These are phyloP conservation scores for Clarias fuscus DNA, from an alignment of 2,797 vertebrate genomes.

Conservation along the genomic window DNA sequence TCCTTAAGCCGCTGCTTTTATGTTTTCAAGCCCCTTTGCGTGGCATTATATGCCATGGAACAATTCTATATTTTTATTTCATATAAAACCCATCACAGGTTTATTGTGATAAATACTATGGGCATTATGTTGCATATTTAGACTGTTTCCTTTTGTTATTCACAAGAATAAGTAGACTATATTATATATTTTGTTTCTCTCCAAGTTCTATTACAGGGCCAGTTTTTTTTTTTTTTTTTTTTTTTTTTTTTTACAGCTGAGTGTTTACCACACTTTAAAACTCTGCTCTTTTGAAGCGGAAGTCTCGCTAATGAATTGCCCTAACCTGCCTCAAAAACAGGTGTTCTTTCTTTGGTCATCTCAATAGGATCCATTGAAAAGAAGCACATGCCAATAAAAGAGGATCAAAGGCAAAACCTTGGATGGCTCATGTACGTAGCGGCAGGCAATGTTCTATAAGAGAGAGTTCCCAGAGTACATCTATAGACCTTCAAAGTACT, in stretches of 20 bases:
- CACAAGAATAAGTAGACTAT: slow-evolving; percentile 16
- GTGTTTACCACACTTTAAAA: slow-evolving; percentile 32
- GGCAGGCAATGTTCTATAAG: slow-evolving; percentile 47
- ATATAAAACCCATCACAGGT: background rate
- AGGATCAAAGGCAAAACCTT: slow-evolving; percentile 50
- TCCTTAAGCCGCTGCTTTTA: slow-evolving; percentile 15
- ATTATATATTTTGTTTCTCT: slow-evolving; percentile 27
- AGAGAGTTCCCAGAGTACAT: slow-evolving; percentile 46
- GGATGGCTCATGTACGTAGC: slow-evolving; percentile 51
- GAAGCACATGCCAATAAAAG: slow-evolving; percentile 55
- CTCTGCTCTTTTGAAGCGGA: slow-evolving; percentile 46
- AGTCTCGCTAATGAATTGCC: slow-evolving; percentile 42
- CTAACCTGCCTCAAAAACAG: slow-evolving; percentile 53
- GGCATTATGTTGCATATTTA: slow-evolving; percentile 12
- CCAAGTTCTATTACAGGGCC: slow-evolving; percentile 19
- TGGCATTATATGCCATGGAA: background rate
- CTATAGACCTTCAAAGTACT: slow-evolving; percentile 53
- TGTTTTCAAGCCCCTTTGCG: background rate
- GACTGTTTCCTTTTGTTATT: slow-evolving; percentile 30
- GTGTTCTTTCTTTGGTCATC: slow-evolving; percentile 55
- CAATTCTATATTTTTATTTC: slow-evolving; percentile 6
- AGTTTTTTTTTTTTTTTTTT: background rate
- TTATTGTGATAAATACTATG: slow-evolving; percentile 2
- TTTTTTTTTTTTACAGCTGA: slow-evolving; percentile 22
- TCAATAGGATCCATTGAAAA: slow-evolving; percentile 53